Conservation (phyloP, 2,113 vertebrate species). For the Tenrec ecaudatus region DNA sequence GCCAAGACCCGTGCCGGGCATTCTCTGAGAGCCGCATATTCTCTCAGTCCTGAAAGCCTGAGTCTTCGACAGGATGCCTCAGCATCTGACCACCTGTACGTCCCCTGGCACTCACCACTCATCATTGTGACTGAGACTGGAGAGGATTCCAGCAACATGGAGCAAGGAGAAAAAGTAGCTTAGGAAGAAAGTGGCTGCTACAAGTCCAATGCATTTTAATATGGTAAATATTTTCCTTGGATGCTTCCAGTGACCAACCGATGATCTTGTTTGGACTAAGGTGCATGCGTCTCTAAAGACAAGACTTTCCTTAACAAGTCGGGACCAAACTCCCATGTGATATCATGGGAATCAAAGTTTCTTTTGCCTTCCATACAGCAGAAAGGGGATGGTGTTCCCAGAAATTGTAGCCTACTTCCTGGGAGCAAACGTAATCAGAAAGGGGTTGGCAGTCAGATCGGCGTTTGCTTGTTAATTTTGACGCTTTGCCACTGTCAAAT, state of each 20-base stretch:
- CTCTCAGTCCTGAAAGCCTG: neutral
- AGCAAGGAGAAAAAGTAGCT: neutral
- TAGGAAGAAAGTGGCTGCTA: neutral
- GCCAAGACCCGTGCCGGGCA: neutral
- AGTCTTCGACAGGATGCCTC: neutral
- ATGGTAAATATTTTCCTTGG: neutral
- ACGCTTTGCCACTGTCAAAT: neutral
- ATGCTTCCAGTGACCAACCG: neutral
- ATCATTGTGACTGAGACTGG: neutral
- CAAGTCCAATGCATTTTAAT: neutral
- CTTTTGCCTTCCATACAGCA: neutral
- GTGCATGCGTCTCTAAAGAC: neutral
- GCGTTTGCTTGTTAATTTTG: neutral
- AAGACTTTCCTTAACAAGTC: neutral
- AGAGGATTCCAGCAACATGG: neutral
- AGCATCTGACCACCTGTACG: neutral
- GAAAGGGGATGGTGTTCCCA: neutral
- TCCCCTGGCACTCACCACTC: neutral
- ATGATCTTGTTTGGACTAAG: neutral
- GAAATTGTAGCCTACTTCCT: neutral
- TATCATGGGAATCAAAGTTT: neutral
- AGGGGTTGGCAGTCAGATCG: neutral
- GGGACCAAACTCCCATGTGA: neutral
- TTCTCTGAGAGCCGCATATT: neutral
- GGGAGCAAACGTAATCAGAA: neutral